These are phyloP conservation scores for Thymelicus acteon DNA, from an alignment of 2,888 invertebrate genomes.

Conservation along the genomic window DNA sequence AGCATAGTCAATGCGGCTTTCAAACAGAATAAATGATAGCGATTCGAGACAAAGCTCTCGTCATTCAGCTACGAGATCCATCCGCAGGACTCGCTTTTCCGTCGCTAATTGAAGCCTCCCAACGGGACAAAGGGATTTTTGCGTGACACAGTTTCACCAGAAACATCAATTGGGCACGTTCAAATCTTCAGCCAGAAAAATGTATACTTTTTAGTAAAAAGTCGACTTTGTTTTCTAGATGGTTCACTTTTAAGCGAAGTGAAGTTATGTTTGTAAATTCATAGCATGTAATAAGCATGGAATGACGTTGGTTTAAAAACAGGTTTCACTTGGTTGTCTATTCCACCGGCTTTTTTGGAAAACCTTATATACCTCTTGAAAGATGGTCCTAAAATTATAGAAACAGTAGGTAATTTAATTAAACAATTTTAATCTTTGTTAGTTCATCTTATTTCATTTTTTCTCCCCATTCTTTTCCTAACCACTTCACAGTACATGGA, in stretches of 20 bases:
- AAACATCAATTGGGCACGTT: slow-evolving; percentile 25
- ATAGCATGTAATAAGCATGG: no score
- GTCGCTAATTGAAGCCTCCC: slow-evolving; percentile 19
- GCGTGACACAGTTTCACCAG: slow-evolving; percentile 22
- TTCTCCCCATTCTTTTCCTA: no score
- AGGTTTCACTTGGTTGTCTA: no score
- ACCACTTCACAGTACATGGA: no score
- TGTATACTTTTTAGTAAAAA: slow-evolving; percentile 6
- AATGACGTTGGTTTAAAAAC: no score
- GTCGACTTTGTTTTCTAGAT: slow-evolving; percentile 2
- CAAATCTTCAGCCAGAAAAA: slow-evolving; percentile 18
- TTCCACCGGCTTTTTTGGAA: no score
- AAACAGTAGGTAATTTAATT: no score
- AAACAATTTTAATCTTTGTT: no score
- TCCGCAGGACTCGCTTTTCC: slow-evolving; percentile 18
- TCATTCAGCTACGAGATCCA: slow-evolving; percentile 13
- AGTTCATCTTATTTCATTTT: no score
- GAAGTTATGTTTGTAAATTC: no score
- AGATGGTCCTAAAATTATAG: no score
- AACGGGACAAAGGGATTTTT: slow-evolving; percentile 23
- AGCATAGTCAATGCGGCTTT: slow-evolving; percentile 1
- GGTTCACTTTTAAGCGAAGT: neutral
- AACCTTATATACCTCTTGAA: no score
- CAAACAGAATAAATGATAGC: slow-evolving; percentile 11
- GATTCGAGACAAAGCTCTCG: slow-evolving; percentile 13